phyloP scores from a whole-genome alignment of 2,888 invertebrate species.

The Leucoma salicis region DNA sequence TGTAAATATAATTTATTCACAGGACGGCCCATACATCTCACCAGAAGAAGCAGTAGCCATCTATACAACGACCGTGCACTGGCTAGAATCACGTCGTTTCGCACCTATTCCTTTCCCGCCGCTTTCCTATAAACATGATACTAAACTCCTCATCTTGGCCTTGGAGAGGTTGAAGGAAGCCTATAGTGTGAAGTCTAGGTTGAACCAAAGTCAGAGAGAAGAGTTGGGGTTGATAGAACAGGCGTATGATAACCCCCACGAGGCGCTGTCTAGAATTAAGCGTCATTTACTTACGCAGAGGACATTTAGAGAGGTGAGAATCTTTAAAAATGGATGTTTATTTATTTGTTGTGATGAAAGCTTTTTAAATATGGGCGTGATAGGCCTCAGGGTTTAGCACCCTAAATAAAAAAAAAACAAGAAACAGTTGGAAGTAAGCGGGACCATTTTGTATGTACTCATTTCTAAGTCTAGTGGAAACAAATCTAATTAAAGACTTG shows the following conservation, averaged over 20 bases:
- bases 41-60: constrained; percentile 99
- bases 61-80: constrained; percentile 99
- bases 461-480: no score
- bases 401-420: no score
- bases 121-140: constrained; percentile 99
- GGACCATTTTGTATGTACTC: no score
- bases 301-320: constrained; percentile 95
- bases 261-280: constrained; percentile 98
- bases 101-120: constrained; percentile 99
- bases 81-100: constrained; percentile 98
- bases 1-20: constrained; percentile 1
- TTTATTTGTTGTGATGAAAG: no score
- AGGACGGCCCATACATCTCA: constrained; percentile 99
- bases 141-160: constrained; percentile 97
- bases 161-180: constrained; percentile 98
- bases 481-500: no score
- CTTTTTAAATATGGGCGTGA: no score
- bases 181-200: constrained; percentile 97
- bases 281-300: constrained; percentile 99
- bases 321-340: no score
- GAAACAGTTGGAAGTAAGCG: no score
- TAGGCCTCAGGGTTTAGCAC: no score
- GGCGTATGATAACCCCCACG: constrained; percentile 99
- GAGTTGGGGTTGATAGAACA: constrained; percentile 99
- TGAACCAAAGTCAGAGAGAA: constrained; percentile 99